A percentile compares a stretch with the other conserved stretches of the same genome.
These are phyloP conservation scores for Aradophagus sp. DNA, from an alignment of 1,140 invertebrate species.

Conservation along the genomic window DNA sequence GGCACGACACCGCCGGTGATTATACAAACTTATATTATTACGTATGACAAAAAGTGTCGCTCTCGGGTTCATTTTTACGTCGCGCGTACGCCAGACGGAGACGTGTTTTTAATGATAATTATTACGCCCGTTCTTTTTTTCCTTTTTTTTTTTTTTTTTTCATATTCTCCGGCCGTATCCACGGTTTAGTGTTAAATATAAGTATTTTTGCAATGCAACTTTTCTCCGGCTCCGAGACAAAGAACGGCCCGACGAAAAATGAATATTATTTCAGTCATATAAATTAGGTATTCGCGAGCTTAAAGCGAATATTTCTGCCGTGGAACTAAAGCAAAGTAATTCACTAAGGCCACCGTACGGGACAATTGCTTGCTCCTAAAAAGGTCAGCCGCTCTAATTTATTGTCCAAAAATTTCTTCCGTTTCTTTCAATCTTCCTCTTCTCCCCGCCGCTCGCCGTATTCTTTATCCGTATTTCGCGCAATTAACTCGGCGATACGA, in stretches of 20 bases:
- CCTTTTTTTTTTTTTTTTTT: no score
- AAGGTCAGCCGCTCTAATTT: slow-evolving; percentile 7
- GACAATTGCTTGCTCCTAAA: slow-evolving; percentile 30
- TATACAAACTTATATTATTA: slow-evolving; percentile 49
- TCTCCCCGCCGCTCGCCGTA: slow-evolving; percentile 9
- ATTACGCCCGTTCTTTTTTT: no score
- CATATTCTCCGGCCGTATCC: slow-evolving; percentile 41
- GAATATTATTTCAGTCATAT: slow-evolving; percentile 43
- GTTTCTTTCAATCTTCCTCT: no score
- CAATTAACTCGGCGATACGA: no score
- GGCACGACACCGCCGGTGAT: slow-evolving; percentile 46
- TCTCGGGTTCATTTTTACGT: slow-evolving; percentile 30
- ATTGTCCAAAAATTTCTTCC: slow-evolving; percentile 25
- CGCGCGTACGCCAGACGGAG: slow-evolving; percentile 30
- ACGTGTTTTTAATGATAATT: slow-evolving; percentile 51
- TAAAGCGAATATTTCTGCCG: slow-evolving; percentile 31
- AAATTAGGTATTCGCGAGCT: slow-evolving; percentile 42
- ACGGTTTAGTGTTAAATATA: slow-evolving; percentile 37
- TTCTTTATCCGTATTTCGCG: no score
- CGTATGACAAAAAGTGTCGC: slow-evolving; percentile 36
- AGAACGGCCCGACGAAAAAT: slow-evolving; percentile 30
- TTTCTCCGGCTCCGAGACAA: slow-evolving; percentile 26
- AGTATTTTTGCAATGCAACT: slow-evolving; percentile 47
- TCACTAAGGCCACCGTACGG: slow-evolving; percentile 24
- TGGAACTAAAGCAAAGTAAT: slow-evolving; percentile 43